Base-by-base conservation (phyloP, 2,888 invertebrate species). In the Poecilus cupreus region DNA sequence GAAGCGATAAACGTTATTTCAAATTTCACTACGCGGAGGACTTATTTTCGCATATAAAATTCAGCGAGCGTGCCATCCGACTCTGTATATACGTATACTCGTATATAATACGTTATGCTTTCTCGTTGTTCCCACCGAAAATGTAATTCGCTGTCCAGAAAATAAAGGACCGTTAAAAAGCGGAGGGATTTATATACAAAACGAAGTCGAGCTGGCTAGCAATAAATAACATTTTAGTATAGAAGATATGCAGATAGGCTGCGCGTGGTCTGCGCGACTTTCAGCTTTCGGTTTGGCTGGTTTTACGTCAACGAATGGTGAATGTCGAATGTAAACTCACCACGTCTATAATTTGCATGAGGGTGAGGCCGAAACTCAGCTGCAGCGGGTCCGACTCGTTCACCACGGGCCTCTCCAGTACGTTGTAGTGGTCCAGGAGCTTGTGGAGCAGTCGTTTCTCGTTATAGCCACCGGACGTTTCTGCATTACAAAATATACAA, bases 311-410 rank as follows among this genome's bases (percentile, higher is more conserved):
- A 5, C 26, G 26, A 26, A 26, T 3, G 26, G 3, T 3, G 26
- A 26, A 26, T 10, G 10, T 8, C 32, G 18, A 82, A 26, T 76
- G 10, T 72, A 32, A 75, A 93, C 94, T 94, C 92, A 97, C 97
- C 94, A 97, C 97, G 93, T 97, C 97, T 90, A 97, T 97, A 91
- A 97, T 97, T 93, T 97, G 97, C 96, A 97, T 97, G 90, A 97
- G 94, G 89, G 97, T 97, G 91, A 97, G 94, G 91, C 97, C 97
- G 92, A 97, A 97, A 92, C 96, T 97, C 91, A 97, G 94, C 92
- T 95, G 95, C 89, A 97, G 93, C 89, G 97, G 96, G 91, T 97
- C 97, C 91, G 97, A 97, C 93, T 97, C 97, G 92, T 97, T 97
- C 90, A 96, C 95, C 89, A 97, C 97, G 88, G 97, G 97, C 89